Percentiles rank a stretch among this genome's conserved stretches.
phyloP scores from a whole-genome alignment of 2,888 invertebrate species.

The Psylliodes chrysocephalus region DNA sequence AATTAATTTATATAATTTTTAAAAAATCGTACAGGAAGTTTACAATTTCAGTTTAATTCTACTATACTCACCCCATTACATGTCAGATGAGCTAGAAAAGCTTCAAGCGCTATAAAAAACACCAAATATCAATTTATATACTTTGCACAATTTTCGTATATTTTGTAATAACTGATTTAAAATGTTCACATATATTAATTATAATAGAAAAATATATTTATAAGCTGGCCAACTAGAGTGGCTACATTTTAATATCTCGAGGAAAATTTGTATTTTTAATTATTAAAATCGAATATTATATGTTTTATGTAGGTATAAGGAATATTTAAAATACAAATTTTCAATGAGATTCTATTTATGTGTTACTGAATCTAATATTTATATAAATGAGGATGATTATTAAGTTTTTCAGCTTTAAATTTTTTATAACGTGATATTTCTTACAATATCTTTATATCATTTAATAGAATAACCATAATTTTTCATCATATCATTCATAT shows the following conservation, averaged over 20 bases:
- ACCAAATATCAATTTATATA: conserved; percentile 23
- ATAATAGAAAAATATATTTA: background rate
- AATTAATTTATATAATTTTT: too few species aligned
- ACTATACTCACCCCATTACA: background rate
- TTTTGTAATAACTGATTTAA: conserved; percentile 9
- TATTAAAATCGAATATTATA: too few species aligned
- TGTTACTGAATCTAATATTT: too few species aligned
- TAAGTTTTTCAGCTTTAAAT: too few species aligned
- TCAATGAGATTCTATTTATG: too few species aligned
- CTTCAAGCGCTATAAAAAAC: conserved; percentile 15
- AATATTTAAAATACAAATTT: too few species aligned
- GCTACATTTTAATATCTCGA: too few species aligned
- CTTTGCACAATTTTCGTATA: conserved; percentile 24
- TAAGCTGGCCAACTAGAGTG: too few species aligned
- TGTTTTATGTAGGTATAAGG: too few species aligned
- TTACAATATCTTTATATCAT: background rate
- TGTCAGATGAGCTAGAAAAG: conserved; percentile 5
- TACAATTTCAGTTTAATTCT: background rate
- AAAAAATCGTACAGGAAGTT: background rate
- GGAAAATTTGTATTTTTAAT: too few species aligned
- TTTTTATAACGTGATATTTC: conserved; percentile 1
- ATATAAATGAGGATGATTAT: too few species aligned
- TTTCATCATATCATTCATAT: conserved; percentile 11
- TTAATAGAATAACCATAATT: background rate
- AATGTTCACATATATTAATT: conserved; percentile 2